Evolutionary conservation across 2,797 vertebrate genomes (phyloP).

Genomic region (Pterois miles): DNA sequence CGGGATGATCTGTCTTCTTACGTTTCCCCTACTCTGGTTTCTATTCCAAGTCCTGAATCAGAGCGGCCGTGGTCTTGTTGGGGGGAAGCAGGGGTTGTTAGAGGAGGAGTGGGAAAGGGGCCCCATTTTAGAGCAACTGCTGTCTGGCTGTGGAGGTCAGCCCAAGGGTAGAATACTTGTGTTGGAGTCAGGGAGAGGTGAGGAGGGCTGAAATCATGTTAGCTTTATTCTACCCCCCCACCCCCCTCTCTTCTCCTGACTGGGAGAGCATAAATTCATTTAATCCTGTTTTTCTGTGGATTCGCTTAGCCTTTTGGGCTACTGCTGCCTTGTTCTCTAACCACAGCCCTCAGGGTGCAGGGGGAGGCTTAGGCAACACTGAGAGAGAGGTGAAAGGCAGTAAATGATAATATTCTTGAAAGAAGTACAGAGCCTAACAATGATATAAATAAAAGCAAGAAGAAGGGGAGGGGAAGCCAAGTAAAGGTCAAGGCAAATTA

Average conservation of each 20-base stretch:
- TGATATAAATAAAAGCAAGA: constrained; percentile 72
- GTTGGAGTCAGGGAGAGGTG: constrained; percentile 86
- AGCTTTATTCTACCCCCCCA: constrained; percentile 75
- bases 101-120: constrained; percentile 65
- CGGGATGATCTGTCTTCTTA: constrained; percentile 61
- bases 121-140: constrained; percentile 78
- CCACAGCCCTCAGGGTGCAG: constrained; percentile 76
- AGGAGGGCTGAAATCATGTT: constrained; percentile 86
- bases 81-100: constrained; percentile 47
- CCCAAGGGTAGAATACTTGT: constrained; percentile 87
- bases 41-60: constrained; percentile 72
- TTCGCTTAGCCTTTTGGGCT: constrained; percentile 80
- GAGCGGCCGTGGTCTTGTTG: constrained; percentile 62
- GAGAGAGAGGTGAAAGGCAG: constrained; percentile 67
- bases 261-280: constrained; percentile 85
- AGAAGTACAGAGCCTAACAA: constrained; percentile 67
- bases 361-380: constrained; percentile 55
- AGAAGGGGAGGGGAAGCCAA: constrained; percentile 40
- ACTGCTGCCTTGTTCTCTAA: constrained; percentile 73
- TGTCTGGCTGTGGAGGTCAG: constrained; percentile 85
- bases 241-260: constrained; percentile 64
- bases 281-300: constrained; percentile 87
- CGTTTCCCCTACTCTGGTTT: constrained; percentile 67
- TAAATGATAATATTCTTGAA: constrained; percentile 81
- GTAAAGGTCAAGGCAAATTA: constrained; percentile 68